These are phyloP conservation scores for Zaprionus vittiger DNA, from an alignment of 1,140 invertebrate genomes.

Conservation along the genomic window DNA sequence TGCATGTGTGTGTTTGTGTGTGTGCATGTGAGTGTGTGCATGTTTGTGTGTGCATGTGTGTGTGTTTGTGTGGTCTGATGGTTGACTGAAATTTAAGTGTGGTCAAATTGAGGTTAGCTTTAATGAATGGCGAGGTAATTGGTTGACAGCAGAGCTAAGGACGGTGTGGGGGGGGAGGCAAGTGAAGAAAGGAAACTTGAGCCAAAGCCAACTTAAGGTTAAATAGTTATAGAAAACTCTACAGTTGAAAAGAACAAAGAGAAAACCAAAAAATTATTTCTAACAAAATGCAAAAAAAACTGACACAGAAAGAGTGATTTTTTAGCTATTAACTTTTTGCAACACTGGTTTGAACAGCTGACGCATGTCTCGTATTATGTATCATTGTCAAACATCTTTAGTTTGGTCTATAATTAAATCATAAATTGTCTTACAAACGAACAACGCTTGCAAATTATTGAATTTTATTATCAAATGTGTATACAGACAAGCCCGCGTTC, in stretches of 20 bases:
- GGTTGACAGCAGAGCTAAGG: background rate
- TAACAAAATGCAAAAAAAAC: background rate
- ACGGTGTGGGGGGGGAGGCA: too few species aligned
- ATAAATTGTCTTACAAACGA: too few species aligned
- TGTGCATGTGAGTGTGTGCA: background rate
- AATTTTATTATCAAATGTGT: too few species aligned
- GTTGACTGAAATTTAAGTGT: slow-evolving; percentile 43
- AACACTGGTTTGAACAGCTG: too few species aligned
- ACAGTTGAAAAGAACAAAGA: too few species aligned
- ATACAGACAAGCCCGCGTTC: too few species aligned
- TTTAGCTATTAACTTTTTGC: too few species aligned
- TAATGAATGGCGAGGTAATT: slow-evolving; percentile 48
- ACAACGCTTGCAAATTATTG: too few species aligned
- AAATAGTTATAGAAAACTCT: slow-evolving; percentile 15
- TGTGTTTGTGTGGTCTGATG: slow-evolving; percentile 11
- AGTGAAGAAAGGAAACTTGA: slow-evolving; percentile 12
- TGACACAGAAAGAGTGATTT: too few species aligned
- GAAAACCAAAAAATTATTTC: background rate
- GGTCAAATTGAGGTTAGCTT: slow-evolving; percentile 50
- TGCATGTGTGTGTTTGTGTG: background rate
- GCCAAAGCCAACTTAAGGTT: slow-evolving; percentile 10
- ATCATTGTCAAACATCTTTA: too few species aligned
- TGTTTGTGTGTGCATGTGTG: background rate
- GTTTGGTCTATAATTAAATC: too few species aligned
- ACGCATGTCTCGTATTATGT: too few species aligned